These are phyloP conservation scores for Valencia hispanica DNA, from an alignment of 2,797 vertebrate genomes.

Conservation along the genomic window DNA sequence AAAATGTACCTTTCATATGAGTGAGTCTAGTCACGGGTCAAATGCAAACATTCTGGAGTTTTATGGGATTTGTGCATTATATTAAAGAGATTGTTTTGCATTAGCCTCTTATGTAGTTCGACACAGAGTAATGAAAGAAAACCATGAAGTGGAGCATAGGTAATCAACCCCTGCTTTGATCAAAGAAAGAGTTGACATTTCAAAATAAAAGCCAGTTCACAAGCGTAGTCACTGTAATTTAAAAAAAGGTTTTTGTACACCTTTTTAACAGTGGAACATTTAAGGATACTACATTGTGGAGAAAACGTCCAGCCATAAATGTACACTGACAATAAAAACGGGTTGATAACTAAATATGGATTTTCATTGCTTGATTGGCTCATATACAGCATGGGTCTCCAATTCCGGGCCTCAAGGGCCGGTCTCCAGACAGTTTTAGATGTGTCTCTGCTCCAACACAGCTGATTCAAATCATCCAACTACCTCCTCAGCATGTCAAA, in stretches of 20 bases:
- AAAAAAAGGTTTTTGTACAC: neutral
- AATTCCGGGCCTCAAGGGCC: too few species aligned
- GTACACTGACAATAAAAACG: neutral
- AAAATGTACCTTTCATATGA: slow-evolving; percentile 5
- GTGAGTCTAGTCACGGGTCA: slow-evolving; percentile 14
- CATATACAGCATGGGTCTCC: too few species aligned
- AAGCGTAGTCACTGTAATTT: neutral
- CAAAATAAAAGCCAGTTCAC: neutral
- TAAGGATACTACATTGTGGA: neutral
- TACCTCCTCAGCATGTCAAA: too few species aligned
- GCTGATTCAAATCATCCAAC: too few species aligned
- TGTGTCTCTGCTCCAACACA: too few species aligned
- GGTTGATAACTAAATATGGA: neutral
- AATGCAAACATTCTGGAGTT: slow-evolving; percentile 30
- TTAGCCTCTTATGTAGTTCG: slow-evolving; percentile 13
- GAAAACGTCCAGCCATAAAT: neutral
- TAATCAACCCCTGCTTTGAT: too few species aligned
- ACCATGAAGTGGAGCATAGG: neutral
- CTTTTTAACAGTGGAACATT: neutral
- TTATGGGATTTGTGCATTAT: slow-evolving; percentile 26
- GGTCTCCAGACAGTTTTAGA: too few species aligned
- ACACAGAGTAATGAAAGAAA: neutral
- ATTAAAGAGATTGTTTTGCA: slow-evolving; percentile 46
- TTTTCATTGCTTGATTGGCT: neutral
- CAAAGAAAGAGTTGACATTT: neutral